phyloP scores from a whole-genome alignment of 1,140 invertebrate genomes.

The Dysdera silvatica region DNA sequence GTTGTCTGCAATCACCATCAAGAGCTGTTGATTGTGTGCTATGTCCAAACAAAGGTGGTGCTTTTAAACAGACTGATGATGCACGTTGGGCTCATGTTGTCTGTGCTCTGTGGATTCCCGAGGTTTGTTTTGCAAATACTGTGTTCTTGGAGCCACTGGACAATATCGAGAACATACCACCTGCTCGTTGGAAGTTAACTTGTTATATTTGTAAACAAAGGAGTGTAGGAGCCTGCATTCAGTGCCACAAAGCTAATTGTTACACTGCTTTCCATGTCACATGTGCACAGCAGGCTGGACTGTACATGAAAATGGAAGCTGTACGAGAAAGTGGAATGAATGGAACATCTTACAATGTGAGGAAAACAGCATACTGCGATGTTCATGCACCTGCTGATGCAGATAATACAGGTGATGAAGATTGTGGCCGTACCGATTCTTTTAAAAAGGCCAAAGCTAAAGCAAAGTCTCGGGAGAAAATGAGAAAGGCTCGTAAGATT shows the following conservation, averaged over 20 bases:
- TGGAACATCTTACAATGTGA: constrained; percentile 56
- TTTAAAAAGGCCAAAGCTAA: constrained; percentile 46
- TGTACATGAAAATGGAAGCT: constrained; percentile 93
- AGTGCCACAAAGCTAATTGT: constrained; percentile 93
- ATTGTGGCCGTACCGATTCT: constrained; percentile 39
- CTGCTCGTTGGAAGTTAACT: constrained; percentile 85
- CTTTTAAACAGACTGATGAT: constrained; percentile 96
- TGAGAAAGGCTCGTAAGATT: constrained; percentile 68
- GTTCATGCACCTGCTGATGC: constrained; percentile 78
- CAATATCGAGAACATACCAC: constrained; percentile 89
- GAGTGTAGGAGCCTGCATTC: constrained; percentile 90
- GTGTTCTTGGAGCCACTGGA: constrained; percentile 96
- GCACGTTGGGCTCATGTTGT: constrained; percentile 97
- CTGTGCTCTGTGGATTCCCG: constrained; percentile 97
- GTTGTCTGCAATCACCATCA: constrained; percentile 91
- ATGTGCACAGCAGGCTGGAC: constrained; percentile 91
- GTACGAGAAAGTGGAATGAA: constrained; percentile 63
- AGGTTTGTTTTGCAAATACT: constrained; percentile 95
- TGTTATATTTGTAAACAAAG: constrained; percentile 96
- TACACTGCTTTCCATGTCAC: constrained; percentile 98
- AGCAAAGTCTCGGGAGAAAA: constrained; percentile 55
- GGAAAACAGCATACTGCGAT: constrained; percentile 94
- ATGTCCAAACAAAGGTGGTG: constrained; percentile 95
- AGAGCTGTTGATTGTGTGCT: constrained; percentile 90
- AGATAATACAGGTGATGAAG: constrained; percentile 31